These are phyloP conservation scores for Wasmannia auropunctata DNA, from an alignment of 1,140 invertebrate species.

Conservation along the genomic window DNA sequence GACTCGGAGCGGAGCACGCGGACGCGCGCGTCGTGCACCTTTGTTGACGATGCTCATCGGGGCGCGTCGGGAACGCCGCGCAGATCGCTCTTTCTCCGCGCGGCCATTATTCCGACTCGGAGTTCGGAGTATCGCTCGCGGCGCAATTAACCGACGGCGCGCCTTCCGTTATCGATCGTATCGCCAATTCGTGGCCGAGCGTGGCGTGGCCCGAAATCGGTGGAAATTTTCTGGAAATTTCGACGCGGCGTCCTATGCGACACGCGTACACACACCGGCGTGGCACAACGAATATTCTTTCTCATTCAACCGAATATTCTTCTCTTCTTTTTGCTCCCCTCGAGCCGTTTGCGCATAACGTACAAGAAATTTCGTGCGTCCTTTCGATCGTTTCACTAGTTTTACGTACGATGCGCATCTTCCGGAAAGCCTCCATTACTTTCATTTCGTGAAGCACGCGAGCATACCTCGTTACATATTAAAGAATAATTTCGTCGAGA, in stretches of 20 bases:
- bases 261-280: not conserved
- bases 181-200: not conserved
- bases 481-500: not conserved
- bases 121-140: not conserved
- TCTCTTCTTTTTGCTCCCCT: not conserved
- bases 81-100: not conserved
- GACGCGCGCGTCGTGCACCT: not conserved
- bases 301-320: not conserved
- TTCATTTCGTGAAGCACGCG: not conserved
- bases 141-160: conserved; percentile 25
- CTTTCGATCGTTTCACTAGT: not conserved
- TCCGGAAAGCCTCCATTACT: not conserved
- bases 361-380: not conserved
- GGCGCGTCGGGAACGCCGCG: not conserved
- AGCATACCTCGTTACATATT: not conserved
- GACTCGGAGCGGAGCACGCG: not conserved
- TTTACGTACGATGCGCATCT: not conserved
- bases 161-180: conserved; percentile 20
- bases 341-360: not conserved
- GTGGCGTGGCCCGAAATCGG: not conserved
- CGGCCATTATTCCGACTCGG: conserved; percentile 16
- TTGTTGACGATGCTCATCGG: too few species aligned
- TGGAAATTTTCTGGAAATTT: not conserved
- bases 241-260: not conserved
- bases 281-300: not conserved